Evolutionary conservation across 2,888 invertebrate genomes (phyloP).

Genomic region (Melinaea marsaeus): DNA sequence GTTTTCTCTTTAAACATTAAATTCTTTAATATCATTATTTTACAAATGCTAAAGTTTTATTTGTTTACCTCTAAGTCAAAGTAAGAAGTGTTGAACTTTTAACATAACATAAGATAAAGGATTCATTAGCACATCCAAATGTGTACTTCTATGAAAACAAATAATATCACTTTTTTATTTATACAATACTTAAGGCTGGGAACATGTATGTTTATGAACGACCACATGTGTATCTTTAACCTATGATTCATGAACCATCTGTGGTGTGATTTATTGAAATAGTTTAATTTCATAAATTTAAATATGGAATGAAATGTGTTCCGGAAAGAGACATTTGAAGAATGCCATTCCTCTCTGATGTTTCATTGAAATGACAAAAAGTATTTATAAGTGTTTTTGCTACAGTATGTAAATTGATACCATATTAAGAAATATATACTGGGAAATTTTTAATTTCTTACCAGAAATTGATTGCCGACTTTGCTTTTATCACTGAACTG

Average conservation of each 20-base stretch:
- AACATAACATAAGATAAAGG: too few relatives aligned
- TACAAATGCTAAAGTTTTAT: too few relatives aligned
- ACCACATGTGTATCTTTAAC: conserved; percentile 49
- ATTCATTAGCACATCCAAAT: conserved; percentile 10
- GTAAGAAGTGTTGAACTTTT: too few relatives aligned
- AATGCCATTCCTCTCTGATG: conserved; percentile 11
- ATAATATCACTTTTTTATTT: conserved; percentile 47
- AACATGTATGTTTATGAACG: conserved; percentile 40
- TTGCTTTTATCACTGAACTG: too few relatives aligned
- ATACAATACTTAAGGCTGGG: conserved; percentile 37
- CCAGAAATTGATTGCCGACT: too few relatives aligned
- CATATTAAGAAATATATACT: too few relatives aligned
- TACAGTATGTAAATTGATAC: too few relatives aligned
- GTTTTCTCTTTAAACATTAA: too few relatives aligned
- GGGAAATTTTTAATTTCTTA: too few relatives aligned
- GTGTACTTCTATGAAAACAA: conserved; percentile 43
- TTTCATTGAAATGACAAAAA: background rate
- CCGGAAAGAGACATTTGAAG: conserved; percentile 4
- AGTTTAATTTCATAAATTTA: conserved; percentile 26
- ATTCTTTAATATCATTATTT: too few relatives aligned
- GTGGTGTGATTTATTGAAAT: conserved; percentile 42
- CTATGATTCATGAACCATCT: conserved; percentile 45
- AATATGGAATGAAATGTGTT: conserved; percentile 14
- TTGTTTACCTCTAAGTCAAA: too few relatives aligned
- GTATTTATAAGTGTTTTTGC: too few relatives aligned